Evolutionary conservation across 2,797 vertebrate genomes (phyloP).

Genomic region (Enteromius thamalakanensis): DNA sequence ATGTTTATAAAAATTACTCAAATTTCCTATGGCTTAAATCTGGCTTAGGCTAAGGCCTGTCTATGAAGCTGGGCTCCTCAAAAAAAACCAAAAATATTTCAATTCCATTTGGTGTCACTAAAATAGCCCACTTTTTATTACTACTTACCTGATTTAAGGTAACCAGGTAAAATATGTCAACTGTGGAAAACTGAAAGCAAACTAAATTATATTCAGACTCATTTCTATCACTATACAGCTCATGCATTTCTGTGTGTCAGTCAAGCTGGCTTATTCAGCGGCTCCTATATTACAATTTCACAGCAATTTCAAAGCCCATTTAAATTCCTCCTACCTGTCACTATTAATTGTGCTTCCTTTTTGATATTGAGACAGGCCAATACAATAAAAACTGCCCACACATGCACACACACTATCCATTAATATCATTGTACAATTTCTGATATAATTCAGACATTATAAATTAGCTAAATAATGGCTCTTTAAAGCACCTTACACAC

Average conservation of each 20-base stretch:
- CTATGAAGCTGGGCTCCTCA: neutral
- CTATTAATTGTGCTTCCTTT: constrained; percentile 32
- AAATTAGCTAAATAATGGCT: constrained; percentile 8
- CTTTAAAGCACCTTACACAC: neutral
- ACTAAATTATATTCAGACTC: neutral
- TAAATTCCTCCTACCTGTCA: constrained; percentile 48
- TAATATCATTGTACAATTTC: constrained; percentile 28
- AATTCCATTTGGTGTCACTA: neutral
- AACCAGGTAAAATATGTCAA: neutral
- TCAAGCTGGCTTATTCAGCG: constrained; percentile 5
- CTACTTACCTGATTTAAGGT: neutral
- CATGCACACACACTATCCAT: neutral
- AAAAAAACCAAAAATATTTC: neutral
- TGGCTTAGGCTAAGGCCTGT: no score
- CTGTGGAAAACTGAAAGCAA: neutral
- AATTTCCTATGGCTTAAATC: no score
- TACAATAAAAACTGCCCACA: neutral
- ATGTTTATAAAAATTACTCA: no score
- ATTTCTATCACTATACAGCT: neutral
- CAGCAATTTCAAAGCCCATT: constrained; percentile 42
- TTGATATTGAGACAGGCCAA: constrained; percentile 18
- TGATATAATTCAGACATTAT: constrained; percentile 17
- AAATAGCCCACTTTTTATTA: neutral
- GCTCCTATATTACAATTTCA: constrained; percentile 42
- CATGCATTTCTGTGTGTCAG: constrained; percentile 9